Base-by-base conservation (phyloP, 2,797 vertebrate genomes). In the Pogonophryne albipinna region DNA sequence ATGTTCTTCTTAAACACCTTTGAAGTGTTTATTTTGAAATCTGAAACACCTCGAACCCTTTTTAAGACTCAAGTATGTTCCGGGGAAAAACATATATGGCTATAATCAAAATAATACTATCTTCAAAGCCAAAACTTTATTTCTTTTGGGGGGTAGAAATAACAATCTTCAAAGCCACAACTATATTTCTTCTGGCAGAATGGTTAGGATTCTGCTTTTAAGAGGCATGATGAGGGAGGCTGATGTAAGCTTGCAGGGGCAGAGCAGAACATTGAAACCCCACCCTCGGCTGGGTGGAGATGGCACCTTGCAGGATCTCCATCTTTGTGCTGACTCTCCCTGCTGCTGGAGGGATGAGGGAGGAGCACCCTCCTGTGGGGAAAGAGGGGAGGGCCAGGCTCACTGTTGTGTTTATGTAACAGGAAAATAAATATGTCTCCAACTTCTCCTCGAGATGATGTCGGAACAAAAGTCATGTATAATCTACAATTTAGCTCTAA, bases 161-260 rank as follows among this genome's bases (percentile, higher is more conserved):
- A 72, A 79, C 44, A 6, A 75, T 81, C 87, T 88, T 92, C 89
- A 90, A 90, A 91, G 87, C 66, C 66, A 44, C 60, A 63, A 72
- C 62, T 72, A 31, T 63, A 79, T 83, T 87, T 82, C 87, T 82
- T 72, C 88, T 69, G 78, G 85, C 79, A 81, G 63, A 81, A 86
- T 16, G 80, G 89, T 89, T 85, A 79, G 55, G 66, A 84, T 80
- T 86, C 71, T 2, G 1, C 75, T 85, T 87, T 83, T 58, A 82
- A 75, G 77, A 83, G 42, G 81, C 83, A 83, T 13, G 84, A 84
- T 85, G 87, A 86, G 78, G 65, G 74, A 63, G 62, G 42, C 74
- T 85, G 86, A 76, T 87, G 78, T 66, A 77, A 80, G 80, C 83
- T 87, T 78, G 66, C 66, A 79, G 82, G 71, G 66, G 15, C 42